Evolutionary conservation across 37 sponge, comb jelly and placozoan species (phyloP), one percentile per base, ranked within the genome.

Genomic region (Ephydatia muelleri): DNA sequence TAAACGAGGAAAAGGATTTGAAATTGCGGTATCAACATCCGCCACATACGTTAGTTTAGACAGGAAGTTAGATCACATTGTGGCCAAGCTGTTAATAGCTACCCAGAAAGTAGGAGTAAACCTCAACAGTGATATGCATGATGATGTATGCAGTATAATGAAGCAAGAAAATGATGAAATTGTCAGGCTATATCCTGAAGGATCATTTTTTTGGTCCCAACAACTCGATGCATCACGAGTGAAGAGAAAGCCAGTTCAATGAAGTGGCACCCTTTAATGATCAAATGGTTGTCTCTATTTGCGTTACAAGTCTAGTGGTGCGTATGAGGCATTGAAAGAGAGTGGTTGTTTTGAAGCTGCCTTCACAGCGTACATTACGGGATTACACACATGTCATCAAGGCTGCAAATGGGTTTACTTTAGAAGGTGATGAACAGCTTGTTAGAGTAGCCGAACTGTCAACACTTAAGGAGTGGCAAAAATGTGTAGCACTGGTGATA

Each of bases 231-330:
- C 76, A 39, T 79, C 72, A 14, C 37, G 12, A 28, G 65, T 33
- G 26, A 33, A n/a, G n/a, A 76, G 69, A 57, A 57, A 57, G 57
- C 57, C 57, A n/a, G n/a, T 29, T 68, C 76, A 9, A 82, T 87
- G 77, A 67, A 82, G 19, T 87, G 82, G 82, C 76, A 87, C 36
- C 88, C 88, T 16, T 49, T 82, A 13, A 87, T 87, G 88, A 76
- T 82, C 49, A 28, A 35, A 40, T 87, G 82, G 76, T n/a, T 87
- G 88, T 70, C 40, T 87, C 3, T 87, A 87, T 49, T 82, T 87
- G 29, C 12, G 72, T 5, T 35, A 71, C 33, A 49, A 64, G 67
- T 80, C 88, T 6, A 67, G 88, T 38, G 37, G 43, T 22, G 76
- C 82, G 28, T 87, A 87, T 82, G 82, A 87, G 68, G 67, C 26